Percentiles rank a stretch among this genome's conserved stretches.
phyloP scores from a whole-genome alignment of 2,797 vertebrate species.

The Lithobates pipiens region DNA sequence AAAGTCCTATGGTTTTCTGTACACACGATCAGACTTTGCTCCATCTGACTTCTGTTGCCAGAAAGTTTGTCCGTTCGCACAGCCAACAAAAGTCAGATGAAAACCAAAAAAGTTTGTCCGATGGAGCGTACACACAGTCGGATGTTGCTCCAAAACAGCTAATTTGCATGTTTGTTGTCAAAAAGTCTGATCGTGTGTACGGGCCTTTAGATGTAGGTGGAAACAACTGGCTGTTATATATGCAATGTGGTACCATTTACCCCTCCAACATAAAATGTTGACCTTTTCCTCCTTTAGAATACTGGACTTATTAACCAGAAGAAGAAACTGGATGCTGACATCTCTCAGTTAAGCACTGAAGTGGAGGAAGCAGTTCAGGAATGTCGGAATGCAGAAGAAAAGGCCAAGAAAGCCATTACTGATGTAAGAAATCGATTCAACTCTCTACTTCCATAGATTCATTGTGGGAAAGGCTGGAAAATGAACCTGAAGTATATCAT shows the following conservation, averaged over 20 bases:
- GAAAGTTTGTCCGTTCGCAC: no score
- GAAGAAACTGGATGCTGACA: conserved; percentile 89
- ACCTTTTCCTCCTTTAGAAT: conserved; percentile 76
- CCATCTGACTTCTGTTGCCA: no score
- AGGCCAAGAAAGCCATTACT: conserved; percentile 92
- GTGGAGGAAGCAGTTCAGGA: conserved; percentile 90
- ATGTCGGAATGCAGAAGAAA: conserved; percentile 89
- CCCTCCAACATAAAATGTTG: not conserved
- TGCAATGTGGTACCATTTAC: no score
- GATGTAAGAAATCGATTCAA: conserved; percentile 77
- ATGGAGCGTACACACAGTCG: no score
- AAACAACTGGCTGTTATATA: not conserved
- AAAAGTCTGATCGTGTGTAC: no score
- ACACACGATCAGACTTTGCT: no score
- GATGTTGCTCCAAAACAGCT: no score
- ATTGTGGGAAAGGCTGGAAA: not conserved
- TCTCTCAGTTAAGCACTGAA: conserved; percentile 83
- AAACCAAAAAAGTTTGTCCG: no score
- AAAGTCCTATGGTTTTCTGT: no score
- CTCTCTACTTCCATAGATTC: not conserved
- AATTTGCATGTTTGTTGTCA: no score
- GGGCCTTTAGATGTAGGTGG: not conserved
- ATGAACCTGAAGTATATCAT: not conserved
- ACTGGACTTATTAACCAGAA: conserved; percentile 90
- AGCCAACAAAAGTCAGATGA: no score